Conservation (phyloP, 2,797 vertebrate genomes). For the Bucorvus abyssinicus region DNA sequence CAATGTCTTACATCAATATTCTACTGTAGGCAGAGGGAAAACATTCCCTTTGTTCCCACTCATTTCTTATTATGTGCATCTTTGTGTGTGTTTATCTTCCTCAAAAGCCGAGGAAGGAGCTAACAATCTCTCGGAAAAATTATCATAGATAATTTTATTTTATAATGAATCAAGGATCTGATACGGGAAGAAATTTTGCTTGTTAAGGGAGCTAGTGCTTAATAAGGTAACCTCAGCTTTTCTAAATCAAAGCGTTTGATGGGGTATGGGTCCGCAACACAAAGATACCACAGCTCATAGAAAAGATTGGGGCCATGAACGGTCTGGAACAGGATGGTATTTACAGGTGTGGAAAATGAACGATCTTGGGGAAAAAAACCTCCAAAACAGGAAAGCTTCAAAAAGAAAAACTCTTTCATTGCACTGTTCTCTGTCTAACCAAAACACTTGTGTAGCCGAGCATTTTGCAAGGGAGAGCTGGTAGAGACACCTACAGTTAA, state of each 20-base stretch:
- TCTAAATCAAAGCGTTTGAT: background rate
- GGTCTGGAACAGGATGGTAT: background rate
- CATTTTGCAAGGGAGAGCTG: conserved; percentile 22
- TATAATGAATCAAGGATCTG: background rate
- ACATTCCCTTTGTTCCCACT: background rate
- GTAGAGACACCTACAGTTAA: conserved; percentile 37
- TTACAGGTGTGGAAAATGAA: background rate
- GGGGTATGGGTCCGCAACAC: background rate
- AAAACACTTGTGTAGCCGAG: background rate
- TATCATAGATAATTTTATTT: background rate
- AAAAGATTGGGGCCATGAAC: background rate
- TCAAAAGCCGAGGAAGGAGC: background rate
- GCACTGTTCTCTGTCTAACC: background rate
- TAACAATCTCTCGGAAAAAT: background rate
- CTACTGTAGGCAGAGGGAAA: background rate
- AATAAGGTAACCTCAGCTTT: background rate
- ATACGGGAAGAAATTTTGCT: background rate
- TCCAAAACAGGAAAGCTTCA: background rate
- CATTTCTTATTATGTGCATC: background rate
- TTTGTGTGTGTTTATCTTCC: background rate
- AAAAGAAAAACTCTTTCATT: background rate
- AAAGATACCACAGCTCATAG: background rate
- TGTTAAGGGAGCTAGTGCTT: background rate
- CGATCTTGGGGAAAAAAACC: background rate
- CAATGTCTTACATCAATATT: background rate